phyloP scores from a whole-genome alignment of 2,888 invertebrate species.

The Dasypolia templi region DNA sequence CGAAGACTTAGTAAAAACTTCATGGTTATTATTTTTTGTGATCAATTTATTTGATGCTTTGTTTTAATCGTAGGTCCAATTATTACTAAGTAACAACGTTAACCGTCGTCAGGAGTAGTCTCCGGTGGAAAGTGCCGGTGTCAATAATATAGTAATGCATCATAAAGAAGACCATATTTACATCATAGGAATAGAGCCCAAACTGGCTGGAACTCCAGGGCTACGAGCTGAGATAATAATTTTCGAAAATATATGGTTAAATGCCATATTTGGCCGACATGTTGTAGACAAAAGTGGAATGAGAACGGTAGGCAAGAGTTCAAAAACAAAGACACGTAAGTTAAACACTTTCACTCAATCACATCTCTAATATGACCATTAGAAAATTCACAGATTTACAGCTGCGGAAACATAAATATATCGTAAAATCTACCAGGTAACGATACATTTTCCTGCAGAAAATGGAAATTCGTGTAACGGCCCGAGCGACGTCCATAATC shows the following conservation, averaged over 20 bases:
- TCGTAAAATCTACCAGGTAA: not conserved
- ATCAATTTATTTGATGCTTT: conserved; percentile 20
- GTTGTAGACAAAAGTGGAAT: not conserved
- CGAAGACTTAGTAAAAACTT: conserved; percentile 4
- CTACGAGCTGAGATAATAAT: not conserved
- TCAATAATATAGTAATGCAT: not conserved
- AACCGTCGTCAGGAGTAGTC: not conserved
- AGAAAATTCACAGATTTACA: not conserved
- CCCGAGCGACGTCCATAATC: conserved; percentile 32
- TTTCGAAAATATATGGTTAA: not conserved
- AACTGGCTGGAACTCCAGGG: not conserved
- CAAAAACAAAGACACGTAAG: not conserved
- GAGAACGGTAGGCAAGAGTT: too few relatives aligned
- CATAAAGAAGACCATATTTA: not conserved
- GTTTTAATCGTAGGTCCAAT: not conserved
- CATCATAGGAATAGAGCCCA: not conserved
- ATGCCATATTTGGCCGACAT: not conserved
- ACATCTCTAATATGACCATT: not conserved
- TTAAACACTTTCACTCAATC: not conserved
- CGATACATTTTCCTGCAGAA: conserved; percentile 16
- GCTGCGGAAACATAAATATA: not conserved
- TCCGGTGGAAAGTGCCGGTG: not conserved
- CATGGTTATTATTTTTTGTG: conserved; percentile 19
- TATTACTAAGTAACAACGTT: not conserved
- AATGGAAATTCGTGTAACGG: conserved; percentile 30